A percentile compares a stretch with the other conserved stretches of the same genome.
Conservation (phyloP, 2,888 invertebrate species). For the Octonoba sinensis region DNA sequence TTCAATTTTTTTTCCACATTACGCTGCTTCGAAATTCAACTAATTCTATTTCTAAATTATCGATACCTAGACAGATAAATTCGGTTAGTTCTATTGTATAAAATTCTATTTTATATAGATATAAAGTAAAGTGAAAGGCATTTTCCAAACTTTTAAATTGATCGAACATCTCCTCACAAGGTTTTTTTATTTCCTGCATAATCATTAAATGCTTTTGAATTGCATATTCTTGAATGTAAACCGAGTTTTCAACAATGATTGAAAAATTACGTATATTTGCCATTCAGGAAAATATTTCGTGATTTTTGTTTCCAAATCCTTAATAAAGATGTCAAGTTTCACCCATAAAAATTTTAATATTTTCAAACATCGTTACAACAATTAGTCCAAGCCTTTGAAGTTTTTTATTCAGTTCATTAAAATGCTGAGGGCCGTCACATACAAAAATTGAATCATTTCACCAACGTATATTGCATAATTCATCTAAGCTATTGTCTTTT, state of each 20-base stretch:
- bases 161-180: no score
- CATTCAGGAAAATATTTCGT: conserved; percentile 33
- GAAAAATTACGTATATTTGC: conserved; percentile 17
- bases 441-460: conserved; percentile 11
- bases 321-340: conserved; percentile 2
- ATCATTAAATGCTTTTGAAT: no score
- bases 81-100: neutral
- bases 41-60: conserved; percentile 21
- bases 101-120: conserved; percentile 11
- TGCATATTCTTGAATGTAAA: conserved; percentile 23
- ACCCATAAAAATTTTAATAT: conserved; percentile 1
- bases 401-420: neutral
- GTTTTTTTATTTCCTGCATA: no score
- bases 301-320: no score
- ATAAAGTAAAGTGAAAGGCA: conserved; percentile 27
- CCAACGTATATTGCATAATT: conserved; percentile 12
- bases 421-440: neutral
- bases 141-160: no score
- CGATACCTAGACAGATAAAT: neutral
- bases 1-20: no score
- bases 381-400: neutral
- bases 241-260: conserved; percentile 17
- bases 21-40: no score
- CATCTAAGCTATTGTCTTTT: no score
- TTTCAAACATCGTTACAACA: no score